phyloP scores from a whole-genome alignment of 2,888 invertebrate genomes.

The Trichogramma evanescens region DNA sequence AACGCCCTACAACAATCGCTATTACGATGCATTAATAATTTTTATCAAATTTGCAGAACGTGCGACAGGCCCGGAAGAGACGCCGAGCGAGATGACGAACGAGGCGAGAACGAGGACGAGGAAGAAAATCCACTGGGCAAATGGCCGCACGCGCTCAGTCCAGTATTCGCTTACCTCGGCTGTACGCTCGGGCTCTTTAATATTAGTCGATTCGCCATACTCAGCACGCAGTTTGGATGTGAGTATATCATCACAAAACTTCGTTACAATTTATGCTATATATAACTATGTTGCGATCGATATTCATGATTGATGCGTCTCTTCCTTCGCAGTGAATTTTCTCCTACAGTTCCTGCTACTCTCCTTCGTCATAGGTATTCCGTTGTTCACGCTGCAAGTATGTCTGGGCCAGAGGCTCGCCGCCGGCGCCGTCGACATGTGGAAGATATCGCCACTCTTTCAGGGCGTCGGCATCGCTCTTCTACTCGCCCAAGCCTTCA shows the following conservation, averaged over 20 bases:
- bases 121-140: constrained; percentile 53
- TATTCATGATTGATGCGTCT: not conserved
- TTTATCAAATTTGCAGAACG: constrained; percentile 40
- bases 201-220: constrained; percentile 77
- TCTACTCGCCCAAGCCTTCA: constrained; percentile 69
- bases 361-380: constrained; percentile 74
- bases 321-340: constrained; percentile 62
- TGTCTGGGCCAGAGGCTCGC: constrained; percentile 78
- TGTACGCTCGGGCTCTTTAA: constrained; percentile 85
- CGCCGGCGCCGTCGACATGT: constrained; percentile 85
- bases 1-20: too few relatives aligned
- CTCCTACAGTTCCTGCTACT: constrained; percentile 81
- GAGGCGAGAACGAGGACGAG: constrained; percentile 42
- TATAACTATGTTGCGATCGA: too few relatives aligned
- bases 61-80: constrained; percentile 50
- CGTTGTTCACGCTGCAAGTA: constrained; percentile 76
- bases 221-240: constrained; percentile 83
- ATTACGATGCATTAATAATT: too few relatives aligned
- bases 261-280: too few relatives aligned
- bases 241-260: constrained; percentile 32
- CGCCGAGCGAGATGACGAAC: constrained; percentile 42
- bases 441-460: constrained; percentile 86
- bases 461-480: constrained; percentile 83
- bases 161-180: constrained; percentile 73
- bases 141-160: constrained; percentile 69